A percentile compares a stretch with the other conserved stretches of the same genome.
Evolutionary conservation across 2,888 invertebrate species (phyloP).

Genomic region (Halocaridina rubra): DNA sequence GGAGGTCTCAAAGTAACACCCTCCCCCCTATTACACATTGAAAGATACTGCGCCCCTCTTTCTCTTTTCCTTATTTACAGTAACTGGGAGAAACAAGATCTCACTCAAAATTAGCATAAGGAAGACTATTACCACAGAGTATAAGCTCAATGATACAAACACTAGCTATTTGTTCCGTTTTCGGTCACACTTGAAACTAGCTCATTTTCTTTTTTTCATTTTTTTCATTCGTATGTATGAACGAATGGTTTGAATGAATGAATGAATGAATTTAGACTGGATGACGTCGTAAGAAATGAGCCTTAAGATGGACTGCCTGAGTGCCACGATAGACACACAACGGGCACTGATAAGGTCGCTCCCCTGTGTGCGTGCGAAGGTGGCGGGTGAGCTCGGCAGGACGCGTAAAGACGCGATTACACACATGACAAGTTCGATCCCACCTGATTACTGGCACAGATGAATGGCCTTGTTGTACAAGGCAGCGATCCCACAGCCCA

Average conservation of each 20-base stretch:
- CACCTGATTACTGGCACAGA: slow-evolving; percentile 52
- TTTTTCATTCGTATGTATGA: too few relatives aligned
- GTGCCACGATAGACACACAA: slow-evolving; percentile 46
- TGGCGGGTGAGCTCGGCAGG: slow-evolving; percentile 52
- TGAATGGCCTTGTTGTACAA: slow-evolving; percentile 24
- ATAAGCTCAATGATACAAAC: too few relatives aligned
- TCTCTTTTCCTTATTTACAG: too few relatives aligned
- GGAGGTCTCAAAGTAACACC: not conserved
- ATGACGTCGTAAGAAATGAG: slow-evolving; percentile 43
- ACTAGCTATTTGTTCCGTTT: too few relatives aligned
- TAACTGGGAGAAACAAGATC: too few relatives aligned
- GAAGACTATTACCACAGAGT: too few relatives aligned
- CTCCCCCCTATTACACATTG: too few relatives aligned
- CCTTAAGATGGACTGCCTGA: slow-evolving; percentile 53
- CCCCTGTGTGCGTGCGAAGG: slow-evolving; percentile 56
- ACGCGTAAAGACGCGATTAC: slow-evolving; percentile 50
- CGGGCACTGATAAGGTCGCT: slow-evolving; percentile 55
- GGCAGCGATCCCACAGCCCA: slow-evolving; percentile 40
- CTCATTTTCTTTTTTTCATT: too few relatives aligned
- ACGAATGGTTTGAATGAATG: not conserved
- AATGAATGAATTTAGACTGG: not conserved
- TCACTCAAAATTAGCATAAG: too few relatives aligned
- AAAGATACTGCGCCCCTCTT: too few relatives aligned
- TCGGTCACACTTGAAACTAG: too few relatives aligned
- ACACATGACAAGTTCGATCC: slow-evolving; percentile 54